phyloP scores from a whole-genome alignment of 2,888 invertebrate species.

The Drosophila percnosoma region DNA sequence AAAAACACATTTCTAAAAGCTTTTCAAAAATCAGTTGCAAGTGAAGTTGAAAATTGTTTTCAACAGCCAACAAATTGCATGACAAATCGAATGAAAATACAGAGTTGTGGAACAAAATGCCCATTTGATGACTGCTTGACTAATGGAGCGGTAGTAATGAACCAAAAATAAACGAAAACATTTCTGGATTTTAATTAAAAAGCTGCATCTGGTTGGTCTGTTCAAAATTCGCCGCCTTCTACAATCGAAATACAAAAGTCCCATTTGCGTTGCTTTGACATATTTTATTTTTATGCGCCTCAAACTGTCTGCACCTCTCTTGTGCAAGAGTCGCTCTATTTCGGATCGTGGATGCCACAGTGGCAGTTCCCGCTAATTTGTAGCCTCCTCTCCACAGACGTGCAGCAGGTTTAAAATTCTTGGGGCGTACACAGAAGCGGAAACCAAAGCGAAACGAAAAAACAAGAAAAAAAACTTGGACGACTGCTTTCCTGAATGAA shows the following conservation, averaged over 20 bases:
- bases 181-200: conserved; percentile 16
- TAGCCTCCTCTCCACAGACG: conserved; percentile 35
- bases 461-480: conserved; percentile 41
- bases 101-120: background rate
- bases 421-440: conserved; percentile 60
- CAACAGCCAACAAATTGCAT: conserved; percentile 22
- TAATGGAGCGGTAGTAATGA: conserved; percentile 5
- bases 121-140: conserved; percentile 1
- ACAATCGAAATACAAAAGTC: conserved; percentile 41
- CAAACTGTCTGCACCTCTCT: conserved; percentile 57
- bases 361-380: conserved; percentile 78
- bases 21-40: conserved; percentile 28
- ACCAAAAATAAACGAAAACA: conserved; percentile 3
- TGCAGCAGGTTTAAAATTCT: conserved; percentile 65
- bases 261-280: conserved; percentile 60
- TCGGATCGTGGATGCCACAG: conserved; percentile 50
- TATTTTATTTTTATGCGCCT: conserved; percentile 62
- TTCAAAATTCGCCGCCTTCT: conserved; percentile 29
- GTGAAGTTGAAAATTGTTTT: conserved; percentile 18
- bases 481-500: conserved; percentile 69
- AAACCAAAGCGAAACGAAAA: conserved; percentile 49
- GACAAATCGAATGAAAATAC: conserved; percentile 29
- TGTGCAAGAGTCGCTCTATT: conserved; percentile 45
- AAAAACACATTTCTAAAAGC: conserved; percentile 19
- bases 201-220: conserved; percentile 8